Percentiles rank a stretch among this genome's conserved stretches.
Conservation (phyloP, 2,797 vertebrate species). For the Falco columbarius region DNA sequence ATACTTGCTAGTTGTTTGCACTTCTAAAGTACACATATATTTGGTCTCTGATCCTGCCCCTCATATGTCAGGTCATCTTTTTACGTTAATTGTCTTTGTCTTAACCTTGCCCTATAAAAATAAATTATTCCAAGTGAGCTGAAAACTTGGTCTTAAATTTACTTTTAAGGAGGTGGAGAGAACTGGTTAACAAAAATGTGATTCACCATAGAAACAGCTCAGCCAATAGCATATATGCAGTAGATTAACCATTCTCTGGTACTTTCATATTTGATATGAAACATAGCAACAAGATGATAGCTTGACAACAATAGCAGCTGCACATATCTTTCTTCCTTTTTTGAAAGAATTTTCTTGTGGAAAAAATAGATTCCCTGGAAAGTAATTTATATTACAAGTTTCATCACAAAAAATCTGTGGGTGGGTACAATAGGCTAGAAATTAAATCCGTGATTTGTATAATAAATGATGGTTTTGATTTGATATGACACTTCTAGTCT, state of each 20-base stretch:
- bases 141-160: neutral
- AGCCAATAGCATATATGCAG: neutral
- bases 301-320: slow-evolving; percentile 46
- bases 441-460: slow-evolving; percentile 55
- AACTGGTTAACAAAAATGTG: neutral
- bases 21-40: neutral
- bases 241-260: slow-evolving; percentile 10
- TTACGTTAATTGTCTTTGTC: neutral
- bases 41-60: neutral
- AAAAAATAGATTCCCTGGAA: slow-evolving; percentile 24
- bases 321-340: neutral
- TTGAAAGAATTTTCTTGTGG: neutral
- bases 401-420: slow-evolving; percentile 12
- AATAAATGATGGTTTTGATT: slow-evolving; percentile 59
- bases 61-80: neutral
- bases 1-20: neutral
- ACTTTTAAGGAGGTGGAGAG: neutral
- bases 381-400: slow-evolving; percentile 31
- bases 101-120: neutral
- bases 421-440: slow-evolving; percentile 35
- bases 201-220: slow-evolving; percentile 37
- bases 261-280: neutral
- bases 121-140: neutral
- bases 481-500: slow-evolving; percentile 46
- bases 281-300: slow-evolving; percentile 34